Base-by-base conservation (phyloP, 1,140 invertebrate species). In the Artemia franciscana region DNA sequence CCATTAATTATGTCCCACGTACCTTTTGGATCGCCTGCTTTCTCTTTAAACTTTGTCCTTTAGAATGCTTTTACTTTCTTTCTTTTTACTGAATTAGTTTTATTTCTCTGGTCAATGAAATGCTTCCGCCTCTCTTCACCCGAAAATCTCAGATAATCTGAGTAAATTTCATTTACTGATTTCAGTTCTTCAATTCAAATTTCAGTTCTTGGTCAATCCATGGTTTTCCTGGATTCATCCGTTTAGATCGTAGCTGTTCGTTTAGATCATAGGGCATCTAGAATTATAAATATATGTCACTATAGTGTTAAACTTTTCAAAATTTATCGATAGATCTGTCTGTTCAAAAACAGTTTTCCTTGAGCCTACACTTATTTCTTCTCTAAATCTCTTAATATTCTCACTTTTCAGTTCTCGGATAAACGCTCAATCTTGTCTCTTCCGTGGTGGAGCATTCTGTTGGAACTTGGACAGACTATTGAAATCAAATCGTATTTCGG, bases 301-400 rank as follows among this genome's bases (percentile, higher is more conserved):
- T 39, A 39, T 39, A 39, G n/a, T 58, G 24, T n/a, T 58, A 18
- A n/a, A 18, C 7, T 24, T 18, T 7, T 18, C 21, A 18, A n/a
- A 58, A 9, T 5, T 9, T 60, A 60, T 23, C 26, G 60, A 60
- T 9, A 9, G 7, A 39, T 12, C n/a, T 39, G 9, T n/a, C 18
- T 60, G 5, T 51, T 15, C n/a, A 7, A 15, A 15, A 60, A 18
- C 30, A 12, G 18, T n/a, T 30, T 30, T 60, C 57, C 57, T 5
- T 24, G 7, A 58, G 5, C 5, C 57, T 18, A n/a, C 30, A 60
- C 60, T 63, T 39, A 27, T 60, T 62, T 30, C 30, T 57, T 64
- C 59, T 60, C 64, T 60, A 63, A n/a, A 2, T 65, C 15, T 39
- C 30, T n/a, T 7, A n/a, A 39, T n/a, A n/a, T 39, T 39, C 5